phyloP scores from a whole-genome alignment of 2,888 invertebrate genomes.

The Rhabditoides inermis region DNA sequence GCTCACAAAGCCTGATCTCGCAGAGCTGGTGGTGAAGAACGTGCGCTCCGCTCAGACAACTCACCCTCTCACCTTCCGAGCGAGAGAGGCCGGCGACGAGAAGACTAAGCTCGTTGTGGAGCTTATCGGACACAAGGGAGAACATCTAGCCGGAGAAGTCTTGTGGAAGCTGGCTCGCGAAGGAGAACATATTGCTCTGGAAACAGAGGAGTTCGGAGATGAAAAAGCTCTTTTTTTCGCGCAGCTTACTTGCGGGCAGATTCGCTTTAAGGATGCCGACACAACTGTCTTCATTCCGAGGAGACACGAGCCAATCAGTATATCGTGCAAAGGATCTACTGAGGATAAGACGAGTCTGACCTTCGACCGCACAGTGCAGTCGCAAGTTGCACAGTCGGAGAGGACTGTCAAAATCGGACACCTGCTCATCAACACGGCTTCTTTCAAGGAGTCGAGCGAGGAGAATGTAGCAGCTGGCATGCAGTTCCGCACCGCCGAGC shows the following conservation, averaged over 20 bases:
- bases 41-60: too few relatives aligned
- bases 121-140: constrained; percentile 21
- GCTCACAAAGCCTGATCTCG: constrained; percentile 14
- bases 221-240: constrained; percentile 40
- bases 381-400: constrained; percentile 8
- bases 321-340: constrained; percentile 17
- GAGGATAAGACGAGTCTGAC: constrained; percentile 11
- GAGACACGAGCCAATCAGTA: constrained; percentile 7
- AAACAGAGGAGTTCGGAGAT: constrained; percentile 40
- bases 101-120: constrained; percentile 32
- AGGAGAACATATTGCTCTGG: constrained; percentile 16
- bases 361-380: constrained; percentile 10
- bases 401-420: constrained; percentile 28
- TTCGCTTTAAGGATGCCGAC: constrained; percentile 24
- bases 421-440: constrained; percentile 8
- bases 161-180: constrained; percentile 23
- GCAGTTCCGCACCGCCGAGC: too few relatives aligned
- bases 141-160: constrained; percentile 1
- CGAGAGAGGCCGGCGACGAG: constrained; percentile 35
- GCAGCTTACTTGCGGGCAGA: constrained; percentile 27
- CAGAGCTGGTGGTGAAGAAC: constrained; percentile 5
- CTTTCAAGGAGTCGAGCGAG: constrained; percentile 29
- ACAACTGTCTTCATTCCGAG: too few relatives aligned
- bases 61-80: too few relatives aligned
- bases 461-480: constrained; percentile 26